Percentiles rank a stretch among this genome's conserved stretches.
Evolutionary conservation across 2,113 vertebrate species (phyloP).

Genomic region (Megaceryle torquata): DNA sequence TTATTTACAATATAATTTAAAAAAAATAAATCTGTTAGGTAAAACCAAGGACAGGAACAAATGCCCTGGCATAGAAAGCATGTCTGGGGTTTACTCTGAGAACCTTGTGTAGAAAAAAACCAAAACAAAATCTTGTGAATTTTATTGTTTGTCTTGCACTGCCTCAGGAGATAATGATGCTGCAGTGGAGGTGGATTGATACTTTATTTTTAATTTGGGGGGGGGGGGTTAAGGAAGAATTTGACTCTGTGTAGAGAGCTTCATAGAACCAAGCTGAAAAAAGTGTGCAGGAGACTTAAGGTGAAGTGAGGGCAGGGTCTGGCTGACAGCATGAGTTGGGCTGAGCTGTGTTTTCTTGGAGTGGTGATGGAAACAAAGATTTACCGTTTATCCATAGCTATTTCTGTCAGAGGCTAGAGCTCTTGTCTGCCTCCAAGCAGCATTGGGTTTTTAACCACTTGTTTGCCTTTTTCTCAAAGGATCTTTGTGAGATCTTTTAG

Average conservation of each 20-base stretch:
- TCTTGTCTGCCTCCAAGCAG: neutral
- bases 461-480: neutral
- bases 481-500: neutral
- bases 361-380: conserved; percentile 18
- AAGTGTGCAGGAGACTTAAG: neutral
- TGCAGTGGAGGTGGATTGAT: neutral
- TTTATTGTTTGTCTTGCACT: neutral
- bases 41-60: neutral
- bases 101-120: neutral
- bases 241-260: neutral
- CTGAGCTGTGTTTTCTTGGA: conserved; percentile 11
- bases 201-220: too few species aligned
- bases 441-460: neutral
- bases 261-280: neutral
- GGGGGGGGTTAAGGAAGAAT: too few species aligned
- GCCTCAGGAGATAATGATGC: neutral
- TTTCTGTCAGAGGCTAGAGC: conserved; percentile 11
- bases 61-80: neutral
- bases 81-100: neutral
- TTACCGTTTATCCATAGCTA: neutral
- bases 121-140: neutral
- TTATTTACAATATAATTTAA: neutral
- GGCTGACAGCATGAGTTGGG: neutral
- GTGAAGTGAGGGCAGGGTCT: conserved; percentile 3
- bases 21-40: neutral